phyloP scores from a whole-genome alignment of 2,113 vertebrate species.

The Amblyopsis rosae region DNA sequence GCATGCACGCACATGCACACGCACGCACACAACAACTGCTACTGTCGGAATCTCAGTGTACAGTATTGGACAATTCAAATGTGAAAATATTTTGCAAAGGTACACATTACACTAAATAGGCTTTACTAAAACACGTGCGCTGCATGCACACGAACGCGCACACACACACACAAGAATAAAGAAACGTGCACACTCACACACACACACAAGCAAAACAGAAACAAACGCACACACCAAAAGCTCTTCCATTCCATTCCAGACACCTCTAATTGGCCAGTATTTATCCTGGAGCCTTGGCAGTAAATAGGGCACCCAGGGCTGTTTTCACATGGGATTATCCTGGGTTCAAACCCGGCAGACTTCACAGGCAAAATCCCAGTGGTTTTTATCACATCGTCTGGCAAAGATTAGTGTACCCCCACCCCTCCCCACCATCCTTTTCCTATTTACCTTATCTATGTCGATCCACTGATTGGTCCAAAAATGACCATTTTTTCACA shows the following conservation, averaged over 20 bases:
- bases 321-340: conserved; percentile 76
- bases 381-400: conserved; percentile 53
- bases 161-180: conserved; percentile 5
- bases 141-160: conserved; percentile 3
- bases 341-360: conserved; percentile 53
- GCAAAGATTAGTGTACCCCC: conserved; percentile 37
- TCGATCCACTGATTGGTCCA: conserved; percentile 1
- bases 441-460: conserved; percentile 44
- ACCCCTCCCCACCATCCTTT: background rate
- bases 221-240: conserved; percentile 4
- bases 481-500: conserved; percentile 1
- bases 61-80: too few relatives aligned
- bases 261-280: conserved; percentile 69
- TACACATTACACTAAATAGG: too few relatives aligned
- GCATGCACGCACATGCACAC: background rate
- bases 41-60: too few relatives aligned
- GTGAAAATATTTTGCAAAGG: too few relatives aligned
- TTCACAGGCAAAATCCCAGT: conserved; percentile 53
- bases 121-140: too few relatives aligned
- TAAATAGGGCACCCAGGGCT: conserved; percentile 57
- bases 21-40: conserved; percentile 4
- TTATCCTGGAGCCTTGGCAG: conserved; percentile 63
- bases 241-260: conserved; percentile 50
- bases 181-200: background rate
- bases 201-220: conserved; percentile 14